These are phyloP conservation scores for Papilio xuthus DNA, from an alignment of 1,140 invertebrate genomes.

Conservation along the genomic window DNA sequence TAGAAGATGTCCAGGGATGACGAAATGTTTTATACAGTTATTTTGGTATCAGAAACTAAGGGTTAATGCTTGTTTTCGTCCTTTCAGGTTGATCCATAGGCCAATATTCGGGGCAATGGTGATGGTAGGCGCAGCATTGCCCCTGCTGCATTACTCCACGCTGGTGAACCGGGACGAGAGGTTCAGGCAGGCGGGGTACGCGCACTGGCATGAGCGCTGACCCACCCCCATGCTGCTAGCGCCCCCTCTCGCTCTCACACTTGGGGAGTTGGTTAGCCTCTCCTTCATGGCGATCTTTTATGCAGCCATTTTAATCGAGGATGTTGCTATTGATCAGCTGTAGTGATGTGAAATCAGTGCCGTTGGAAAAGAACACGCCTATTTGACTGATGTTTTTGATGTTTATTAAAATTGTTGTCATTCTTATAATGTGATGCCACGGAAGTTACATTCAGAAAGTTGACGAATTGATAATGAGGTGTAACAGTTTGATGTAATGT, in stretches of 20 bases:
- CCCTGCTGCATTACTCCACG: conserved; percentile 69
- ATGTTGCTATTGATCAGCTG: conserved; percentile 33
- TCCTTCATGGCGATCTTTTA: conserved; percentile 38
- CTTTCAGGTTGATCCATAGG: conserved; percentile 69
- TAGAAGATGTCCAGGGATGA: no score
- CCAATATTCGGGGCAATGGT: conserved; percentile 64
- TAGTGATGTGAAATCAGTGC: not conserved
- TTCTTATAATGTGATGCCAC: no score
- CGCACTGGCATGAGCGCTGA: conserved; percentile 53
- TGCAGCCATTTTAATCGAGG: conserved; percentile 35
- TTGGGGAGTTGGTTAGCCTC: conserved; percentile 38
- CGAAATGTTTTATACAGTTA: no score
- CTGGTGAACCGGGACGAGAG: conserved; percentile 52
- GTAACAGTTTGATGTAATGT: no score
- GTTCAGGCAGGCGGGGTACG: conserved; percentile 42
- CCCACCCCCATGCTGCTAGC: not conserved
- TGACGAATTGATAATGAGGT: no score
- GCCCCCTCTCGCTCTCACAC: not conserved
- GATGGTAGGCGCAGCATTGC: conserved; percentile 54
- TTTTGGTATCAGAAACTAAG: no score
- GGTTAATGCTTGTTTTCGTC: not conserved
- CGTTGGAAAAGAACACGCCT: no score
- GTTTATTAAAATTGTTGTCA: no score
- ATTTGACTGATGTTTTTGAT: no score
- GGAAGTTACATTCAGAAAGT: no score